These are phyloP conservation scores for Anthopleura xanthogrammica DNA, from an alignment of 92 coral and sea anemone species.

Conservation along the genomic window DNA sequence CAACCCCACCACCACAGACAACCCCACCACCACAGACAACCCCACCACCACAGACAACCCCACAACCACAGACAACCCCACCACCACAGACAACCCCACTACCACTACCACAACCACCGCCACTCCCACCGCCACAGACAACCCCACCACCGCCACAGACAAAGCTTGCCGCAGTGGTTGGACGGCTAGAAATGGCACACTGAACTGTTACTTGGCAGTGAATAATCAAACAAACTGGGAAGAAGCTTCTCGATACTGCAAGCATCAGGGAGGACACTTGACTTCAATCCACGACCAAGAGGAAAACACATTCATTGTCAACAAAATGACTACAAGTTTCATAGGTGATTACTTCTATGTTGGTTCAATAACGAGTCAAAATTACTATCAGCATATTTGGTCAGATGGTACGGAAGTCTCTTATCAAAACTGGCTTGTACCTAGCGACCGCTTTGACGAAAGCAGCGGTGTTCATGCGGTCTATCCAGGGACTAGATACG, in stretches of 20 bases:
- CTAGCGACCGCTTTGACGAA: too few species aligned
- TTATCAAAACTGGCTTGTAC: too few species aligned
- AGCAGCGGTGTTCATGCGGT: too few species aligned
- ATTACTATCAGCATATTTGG: too few species aligned
- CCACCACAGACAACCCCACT: too few species aligned
- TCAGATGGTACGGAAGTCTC: too few species aligned
- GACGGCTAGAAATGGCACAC: neutral
- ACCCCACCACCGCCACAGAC: neutral
- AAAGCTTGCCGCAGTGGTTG: neutral
- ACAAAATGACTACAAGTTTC: neutral
- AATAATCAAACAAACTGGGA: neutral
- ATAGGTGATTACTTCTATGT: neutral
- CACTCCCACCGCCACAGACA: neutral
- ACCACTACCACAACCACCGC: too few species aligned
- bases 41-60: too few species aligned
- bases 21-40: neutral
- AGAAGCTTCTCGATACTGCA: neutral
- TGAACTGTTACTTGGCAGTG: neutral
- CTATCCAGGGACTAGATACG: too few species aligned
- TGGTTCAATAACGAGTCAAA: neutral
- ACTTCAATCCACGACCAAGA: neutral
- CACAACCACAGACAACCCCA: neutral
- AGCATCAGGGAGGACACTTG: neutral
- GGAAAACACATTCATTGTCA: neutral
- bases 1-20: too few species aligned